Base-by-base conservation (phyloP, 30 jellyfish, hydroid and myxozoan genomes). In the Pelagia noctiluca region DNA sequence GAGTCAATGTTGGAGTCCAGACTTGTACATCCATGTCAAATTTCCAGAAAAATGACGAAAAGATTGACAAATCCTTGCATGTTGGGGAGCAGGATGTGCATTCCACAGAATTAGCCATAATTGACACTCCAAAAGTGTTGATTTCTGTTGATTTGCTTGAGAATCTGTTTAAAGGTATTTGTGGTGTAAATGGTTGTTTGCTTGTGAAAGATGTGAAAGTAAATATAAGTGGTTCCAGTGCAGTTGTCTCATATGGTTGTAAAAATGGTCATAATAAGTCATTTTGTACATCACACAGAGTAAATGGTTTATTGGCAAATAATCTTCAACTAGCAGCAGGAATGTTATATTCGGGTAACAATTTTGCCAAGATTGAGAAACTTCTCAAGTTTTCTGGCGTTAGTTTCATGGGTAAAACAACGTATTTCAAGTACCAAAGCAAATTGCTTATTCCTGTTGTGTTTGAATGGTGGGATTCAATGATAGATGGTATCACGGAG, bases 1-100 rank as follows among this genome's bases (percentile, higher is more conserved):
- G n/a, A n/a, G 36, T 48, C 76, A 42, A 63, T 63, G 76, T 63
- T 63, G 76, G 76, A 63, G 76, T 63, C 48, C 76, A 63, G 31
- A 63, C 76, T 23, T 63, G 48, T 48, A 63, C 76, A 63, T 23
- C 48, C 46, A 63, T 22, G 76, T 48, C 49, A 23, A 63, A 23
- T 12, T 63, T 23, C 52, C 76, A 63, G 31, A 42, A 42, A 23
- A 29, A 42, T 23, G 26, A 23, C 31, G 49, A 48, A 8, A 42
- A 42, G 19, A 42, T 23, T 3, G 76, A 63, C 76, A 23, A 12
- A 42, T 63, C 13, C 31, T 63, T 48, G 31, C 7, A 23, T 42
- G 48, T 33, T 42, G 26, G 76, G 76, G 31, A 63, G 31, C 48
- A 63, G 31, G 76, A 63, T 63, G 46, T 23, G 26, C 31, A 63